Evolutionary conservation across 2,888 invertebrate species (phyloP).

Genomic region (Apamea epomidion): DNA sequence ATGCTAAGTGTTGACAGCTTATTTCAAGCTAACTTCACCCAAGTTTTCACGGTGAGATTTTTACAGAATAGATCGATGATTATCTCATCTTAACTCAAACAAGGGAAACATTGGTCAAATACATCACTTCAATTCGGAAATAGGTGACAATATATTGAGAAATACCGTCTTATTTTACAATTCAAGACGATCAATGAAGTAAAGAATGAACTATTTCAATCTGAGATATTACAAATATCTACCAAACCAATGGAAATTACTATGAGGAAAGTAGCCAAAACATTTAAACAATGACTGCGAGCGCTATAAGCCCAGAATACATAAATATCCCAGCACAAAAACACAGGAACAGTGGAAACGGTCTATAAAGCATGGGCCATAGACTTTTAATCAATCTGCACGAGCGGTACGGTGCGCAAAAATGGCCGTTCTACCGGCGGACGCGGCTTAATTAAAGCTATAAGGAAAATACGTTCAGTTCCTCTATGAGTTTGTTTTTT

Average conservation of each 20-base stretch:
- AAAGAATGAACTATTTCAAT: not conserved
- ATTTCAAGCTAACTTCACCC: not conserved
- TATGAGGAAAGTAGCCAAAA: not conserved
- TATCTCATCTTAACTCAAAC: not conserved
- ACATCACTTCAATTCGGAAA: not conserved
- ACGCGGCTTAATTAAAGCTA: constrained; percentile 89
- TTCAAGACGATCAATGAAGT: not conserved
- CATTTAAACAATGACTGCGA: not conserved
- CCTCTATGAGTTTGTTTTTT: constrained; percentile 80
- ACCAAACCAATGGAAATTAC: not conserved
- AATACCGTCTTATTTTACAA: not conserved
- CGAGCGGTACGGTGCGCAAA: constrained; percentile 88
- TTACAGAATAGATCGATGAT: not conserved
- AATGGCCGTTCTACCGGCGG: constrained; percentile 82
- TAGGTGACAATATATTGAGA: not conserved
- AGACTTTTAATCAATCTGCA: constrained; percentile 91
- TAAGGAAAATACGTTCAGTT: constrained; percentile 89
- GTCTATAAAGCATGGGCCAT: constrained; percentile 89
- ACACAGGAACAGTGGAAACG: constrained; percentile 74
- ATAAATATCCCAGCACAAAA: constrained; percentile 28
- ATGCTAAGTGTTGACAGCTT: not conserved
- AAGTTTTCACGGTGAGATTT: not conserved
- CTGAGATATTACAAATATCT: not conserved
- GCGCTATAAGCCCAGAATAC: not conserved
- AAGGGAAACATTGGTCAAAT: not conserved